Evolutionary conservation across 2,797 vertebrate genomes (phyloP).

Genomic region (Sebastes trivittatus): DNA sequence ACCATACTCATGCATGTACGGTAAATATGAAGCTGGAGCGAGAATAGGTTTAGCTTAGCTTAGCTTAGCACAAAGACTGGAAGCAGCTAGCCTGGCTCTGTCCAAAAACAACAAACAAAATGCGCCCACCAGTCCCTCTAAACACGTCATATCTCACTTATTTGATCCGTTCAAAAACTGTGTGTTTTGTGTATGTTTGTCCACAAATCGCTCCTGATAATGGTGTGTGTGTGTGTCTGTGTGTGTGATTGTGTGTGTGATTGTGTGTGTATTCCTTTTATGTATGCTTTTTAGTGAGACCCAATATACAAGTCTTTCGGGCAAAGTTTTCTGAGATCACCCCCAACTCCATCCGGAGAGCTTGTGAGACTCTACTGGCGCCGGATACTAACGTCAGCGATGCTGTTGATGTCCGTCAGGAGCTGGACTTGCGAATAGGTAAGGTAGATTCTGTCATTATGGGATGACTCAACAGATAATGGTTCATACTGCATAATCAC

Average conservation of each 20-base stretch:
- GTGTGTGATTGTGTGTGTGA: neutral
- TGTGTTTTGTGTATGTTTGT: neutral
- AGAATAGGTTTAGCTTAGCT: neutral
- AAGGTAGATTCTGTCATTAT: neutral
- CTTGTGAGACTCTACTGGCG: slow-evolving; percentile 89
- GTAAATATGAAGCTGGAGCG: neutral
- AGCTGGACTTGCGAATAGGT: slow-evolving; percentile 97
- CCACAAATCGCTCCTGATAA: neutral
- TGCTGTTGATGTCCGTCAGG: slow-evolving; percentile 94
- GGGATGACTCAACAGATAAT: neutral
- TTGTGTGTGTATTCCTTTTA: neutral
- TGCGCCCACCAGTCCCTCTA: too few relatives aligned
- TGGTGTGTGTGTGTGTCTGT: neutral
- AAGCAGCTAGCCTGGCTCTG: neutral
- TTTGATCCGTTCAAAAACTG: neutral
- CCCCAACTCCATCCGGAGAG: slow-evolving; percentile 86
- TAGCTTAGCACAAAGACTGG: neutral
- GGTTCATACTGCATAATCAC: neutral
- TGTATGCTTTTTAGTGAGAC: slow-evolving; percentile 83
- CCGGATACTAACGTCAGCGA: slow-evolving; percentile 89
- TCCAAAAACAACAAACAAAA: neutral
- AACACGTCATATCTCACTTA: neutral
- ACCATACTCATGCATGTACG: neutral
- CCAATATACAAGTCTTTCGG: slow-evolving; percentile 88
- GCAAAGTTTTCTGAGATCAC: slow-evolving; percentile 99